Base-by-base conservation (phyloP, 2,113 vertebrate species). In the Cynoglossus semilaevis region DNA sequence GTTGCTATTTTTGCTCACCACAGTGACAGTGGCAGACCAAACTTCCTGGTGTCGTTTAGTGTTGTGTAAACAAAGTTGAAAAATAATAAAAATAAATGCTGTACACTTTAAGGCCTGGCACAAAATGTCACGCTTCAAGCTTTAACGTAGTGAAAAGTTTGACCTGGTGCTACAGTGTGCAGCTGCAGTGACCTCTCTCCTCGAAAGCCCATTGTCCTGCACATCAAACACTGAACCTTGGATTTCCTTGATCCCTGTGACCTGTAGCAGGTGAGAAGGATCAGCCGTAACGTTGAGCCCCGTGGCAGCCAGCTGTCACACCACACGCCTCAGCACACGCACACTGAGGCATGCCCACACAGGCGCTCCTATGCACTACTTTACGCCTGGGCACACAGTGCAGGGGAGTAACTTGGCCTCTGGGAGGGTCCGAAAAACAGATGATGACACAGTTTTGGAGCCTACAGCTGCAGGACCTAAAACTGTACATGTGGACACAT, bases 251-350 rank as follows among this genome's bases (percentile, higher is more conserved):
- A 69, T 62, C 58, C 63, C 50, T 1, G 8, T 64, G 65, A 80
- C 76, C 69, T 45, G 0, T 4, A 53, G 74, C 74, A 84, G 85
- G 83, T 81, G 80, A 82, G 53, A 48, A 16, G 65, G 74, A 73
- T 74, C 52, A 74, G 66, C 8, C 0, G 63, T 14, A 18, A 52
- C 55, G 10, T 6, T 13, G 58, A 64, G 76, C 58, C 66, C 7
- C 8, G 8, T 72, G 52, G 64, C 59, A 40, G 58, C 70, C 86
- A 77, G 74, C 84, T 81, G 84, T 75, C 79, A 1, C 66, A 45
- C 76, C 71, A 72, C 67, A 66, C 53, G 46, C 68, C 41, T 58
- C 12, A 8, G 16, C 67, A 36, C 63, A 51, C 63, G 58, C n/a
- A 18, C 14, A 11, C 22, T 64, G 41, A 15, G 55, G 51, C n/a